phyloP scores from a whole-genome alignment of 2,113 vertebrate species.

The Saimiri boliviensis region DNA sequence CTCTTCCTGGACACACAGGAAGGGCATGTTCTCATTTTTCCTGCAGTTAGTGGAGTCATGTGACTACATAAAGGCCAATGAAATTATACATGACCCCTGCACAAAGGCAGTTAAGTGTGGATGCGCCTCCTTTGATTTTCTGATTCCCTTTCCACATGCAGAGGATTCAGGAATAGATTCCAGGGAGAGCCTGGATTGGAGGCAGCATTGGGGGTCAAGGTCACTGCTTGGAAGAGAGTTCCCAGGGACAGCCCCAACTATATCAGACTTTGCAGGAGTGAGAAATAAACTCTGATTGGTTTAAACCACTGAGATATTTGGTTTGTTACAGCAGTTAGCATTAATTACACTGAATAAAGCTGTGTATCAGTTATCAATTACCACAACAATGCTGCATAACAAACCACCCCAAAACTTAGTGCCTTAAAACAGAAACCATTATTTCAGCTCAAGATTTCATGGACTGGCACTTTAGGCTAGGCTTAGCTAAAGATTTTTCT shows the following conservation, averaged over 20 bases:
- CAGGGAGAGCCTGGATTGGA: background rate
- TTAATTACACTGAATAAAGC: background rate
- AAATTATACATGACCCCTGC: background rate
- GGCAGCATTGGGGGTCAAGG: too few species aligned
- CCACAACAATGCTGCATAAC: background rate
- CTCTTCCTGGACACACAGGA: background rate
- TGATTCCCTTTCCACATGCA: background rate
- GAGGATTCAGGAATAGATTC: background rate
- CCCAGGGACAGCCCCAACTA: background rate
- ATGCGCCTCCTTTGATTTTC: background rate
- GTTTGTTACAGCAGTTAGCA: background rate
- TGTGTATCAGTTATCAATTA: background rate
- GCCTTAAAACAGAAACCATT: background rate
- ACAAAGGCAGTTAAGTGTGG: background rate
- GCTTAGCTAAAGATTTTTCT: conserved; percentile 15
- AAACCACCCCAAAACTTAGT: background rate
- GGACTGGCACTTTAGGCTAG: background rate
- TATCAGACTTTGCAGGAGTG: background rate
- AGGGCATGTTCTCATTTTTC: background rate
- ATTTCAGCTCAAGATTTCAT: background rate
- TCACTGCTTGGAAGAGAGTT: background rate
- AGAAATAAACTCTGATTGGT: background rate
- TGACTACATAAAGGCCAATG: background rate
- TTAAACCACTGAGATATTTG: background rate
- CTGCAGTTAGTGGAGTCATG: background rate